Evolutionary conservation across 2,113 vertebrate species (phyloP), one percentile per base, ranked within the genome.

Genomic region (Pontoporia blainvillei): DNA sequence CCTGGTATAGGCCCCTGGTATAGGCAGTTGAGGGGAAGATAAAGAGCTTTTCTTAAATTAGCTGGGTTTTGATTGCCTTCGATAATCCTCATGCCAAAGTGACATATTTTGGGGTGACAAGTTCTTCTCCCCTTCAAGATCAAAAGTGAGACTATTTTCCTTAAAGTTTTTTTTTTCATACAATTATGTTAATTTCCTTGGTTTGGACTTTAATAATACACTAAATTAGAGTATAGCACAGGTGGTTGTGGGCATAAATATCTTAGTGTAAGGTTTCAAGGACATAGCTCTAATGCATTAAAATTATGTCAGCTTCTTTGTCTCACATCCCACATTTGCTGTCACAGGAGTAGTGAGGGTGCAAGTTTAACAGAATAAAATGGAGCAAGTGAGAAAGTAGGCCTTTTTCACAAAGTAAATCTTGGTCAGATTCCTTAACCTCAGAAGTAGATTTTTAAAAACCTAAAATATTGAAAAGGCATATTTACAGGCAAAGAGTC

Each of bases 121-220:
- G n/a, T 39, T 81, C 4, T 39, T 81, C 4, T 15, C 62, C 29
- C 62, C 62, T 31, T 64, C 29, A 64, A 31, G 87, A 59, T 36
- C 1, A 96, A 75, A 97, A 96, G 88, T 72, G 39, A 95, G 72
- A 90, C 49, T 72, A 96, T 61, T 97, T 97, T 96, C 96, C 86
- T 97, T 82, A 93, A 59, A 97, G 8, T 96, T 96, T 97, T 96
- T 97, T 46, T 97, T 88, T 94, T 97, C 95, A 98, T 85, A 86
- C 57, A 90, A 93, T 98, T 98, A 96, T 95, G 91, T 92, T 96
- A 79, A 90, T 94, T 72, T 96, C 17, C 18, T 79, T 83, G 72
- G 36, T 86, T 52, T 98, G 83, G 84, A 94, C 69, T 98, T 98
- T 97, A 97, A 97, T 98, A 97, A 97, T 97, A 94, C 57, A 27